Percentiles rank a stretch among this genome's conserved stretches.
These are phyloP conservation scores for Monodelphis domestica DNA, from an alignment of 2,797 vertebrate genomes.

Conservation along the genomic window DNA sequence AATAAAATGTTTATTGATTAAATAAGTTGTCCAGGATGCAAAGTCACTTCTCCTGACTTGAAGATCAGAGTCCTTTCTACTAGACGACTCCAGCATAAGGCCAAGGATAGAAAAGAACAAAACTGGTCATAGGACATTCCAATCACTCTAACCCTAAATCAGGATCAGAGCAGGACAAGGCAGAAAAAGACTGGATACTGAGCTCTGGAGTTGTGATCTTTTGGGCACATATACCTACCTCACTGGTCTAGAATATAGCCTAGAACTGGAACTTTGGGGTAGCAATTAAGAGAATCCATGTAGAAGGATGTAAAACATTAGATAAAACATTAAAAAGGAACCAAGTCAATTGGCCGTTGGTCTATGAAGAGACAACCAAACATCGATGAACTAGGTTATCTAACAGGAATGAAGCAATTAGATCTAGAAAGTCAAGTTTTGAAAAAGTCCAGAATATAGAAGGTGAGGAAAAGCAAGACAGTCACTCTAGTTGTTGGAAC, in stretches of 20 bases:
- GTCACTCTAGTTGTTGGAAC: neutral
- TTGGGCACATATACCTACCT: neutral
- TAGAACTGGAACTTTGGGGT: neutral
- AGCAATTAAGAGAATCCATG: neutral
- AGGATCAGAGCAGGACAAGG: no score
- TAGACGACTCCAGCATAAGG: neutral
- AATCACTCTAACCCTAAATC: no score
- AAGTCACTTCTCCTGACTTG: neutral
- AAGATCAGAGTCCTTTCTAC: neutral
- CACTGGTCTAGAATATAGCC: neutral
- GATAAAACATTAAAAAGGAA: no score
- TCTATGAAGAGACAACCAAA: constrained; percentile 3
- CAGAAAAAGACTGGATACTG: neutral
- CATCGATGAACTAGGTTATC: neutral
- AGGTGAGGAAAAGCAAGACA: neutral
- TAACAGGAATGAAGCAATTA: neutral
- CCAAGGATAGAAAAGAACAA: neutral
- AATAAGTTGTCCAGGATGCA: neutral
- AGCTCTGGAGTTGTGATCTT: neutral
- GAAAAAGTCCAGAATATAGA: neutral
- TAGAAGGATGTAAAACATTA: neutral
- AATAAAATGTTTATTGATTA: neutral
- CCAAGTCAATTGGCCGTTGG: neutral
- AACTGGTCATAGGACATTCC: no score
- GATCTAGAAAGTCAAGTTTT: neutral